Evolutionary conservation across 2,797 vertebrate genomes (phyloP), one percentile per base, ranked within the genome.

Genomic region (Hybognathus amarus): DNA sequence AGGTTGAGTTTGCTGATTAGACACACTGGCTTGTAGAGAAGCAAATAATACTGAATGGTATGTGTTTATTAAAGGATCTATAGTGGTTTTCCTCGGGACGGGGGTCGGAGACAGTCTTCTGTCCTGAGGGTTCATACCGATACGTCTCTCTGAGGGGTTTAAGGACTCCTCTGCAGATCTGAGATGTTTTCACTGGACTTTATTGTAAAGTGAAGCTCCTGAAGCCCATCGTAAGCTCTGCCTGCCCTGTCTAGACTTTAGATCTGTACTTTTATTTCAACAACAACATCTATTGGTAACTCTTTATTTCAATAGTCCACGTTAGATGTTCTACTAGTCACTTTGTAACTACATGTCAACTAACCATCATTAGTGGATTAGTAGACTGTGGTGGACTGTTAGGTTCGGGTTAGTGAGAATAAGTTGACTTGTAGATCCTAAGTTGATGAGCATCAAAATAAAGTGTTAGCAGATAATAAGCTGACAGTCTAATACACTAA

Each of bases 51-150:
- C n/a, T 45, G 70, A 42, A 45, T 69, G 63, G 30, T 9, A 68
- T 83, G 63, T 40, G 33, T 77, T 71, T 77, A 68, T 66, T 54
- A 70, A 42, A 71, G 47, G 42, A n/a, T 40, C 54, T 71, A n/a
- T 30, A 56, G 73, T 70, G 40, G 6, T 45, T 27, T 61, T 70
- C 66, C 47, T 69, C 70, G 9, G 52, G 75, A 68, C 36, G 40
- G 56, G 56, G 79, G 52, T 74, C 68, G 68, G 50, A 47, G 56
- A 66, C 59, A 68, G 27, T 69, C 40, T 77, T 80, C 24, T 80
- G 79, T 63, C 79, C 79, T 50, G 63, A 79, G 81, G 70, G 50
- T 79, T 76, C 70, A 86, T 83, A 75, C 69, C 85, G 15, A n/a
- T 20, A 67, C 10, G 1, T 24, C 74, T 86, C 80, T 67, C 17